Evolutionary conservation across 1,140 invertebrate species (phyloP).

Genomic region (Thalassaphorura encarpata): DNA sequence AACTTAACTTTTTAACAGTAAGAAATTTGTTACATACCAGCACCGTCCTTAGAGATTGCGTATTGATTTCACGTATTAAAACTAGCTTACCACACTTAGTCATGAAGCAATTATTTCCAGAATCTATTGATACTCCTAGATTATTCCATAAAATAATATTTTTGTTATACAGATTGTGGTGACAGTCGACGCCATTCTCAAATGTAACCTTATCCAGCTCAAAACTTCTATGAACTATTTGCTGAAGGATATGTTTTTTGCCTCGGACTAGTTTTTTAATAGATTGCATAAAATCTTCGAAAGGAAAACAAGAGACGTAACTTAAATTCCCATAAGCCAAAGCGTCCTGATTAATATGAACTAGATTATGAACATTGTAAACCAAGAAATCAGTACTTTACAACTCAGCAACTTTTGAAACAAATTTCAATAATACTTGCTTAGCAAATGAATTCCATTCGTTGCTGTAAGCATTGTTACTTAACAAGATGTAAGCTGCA

Average conservation of each 20-base stretch:
- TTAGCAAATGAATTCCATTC: slow-evolving; percentile 31
- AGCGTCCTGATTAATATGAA: slow-evolving; percentile 37
- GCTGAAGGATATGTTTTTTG: background rate
- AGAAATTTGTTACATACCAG: no score
- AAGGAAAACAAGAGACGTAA: slow-evolving; percentile 35
- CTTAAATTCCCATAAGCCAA: slow-evolving; percentile 35
- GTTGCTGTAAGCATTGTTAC: background rate
- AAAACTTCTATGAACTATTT: slow-evolving; percentile 6
- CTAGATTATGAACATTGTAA: slow-evolving; percentile 38
- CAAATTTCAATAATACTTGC: slow-evolving; percentile 35
- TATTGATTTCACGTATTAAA: no score
- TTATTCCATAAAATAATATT: no score
- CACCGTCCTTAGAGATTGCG: no score
- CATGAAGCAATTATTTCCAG: no score
- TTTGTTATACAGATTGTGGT: no score
- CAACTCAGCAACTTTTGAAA: slow-evolving; percentile 25
- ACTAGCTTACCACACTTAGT: no score
- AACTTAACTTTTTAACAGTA: no score
- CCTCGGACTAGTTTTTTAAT: slow-evolving; percentile 29
- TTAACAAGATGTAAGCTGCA: slow-evolving; percentile 32
- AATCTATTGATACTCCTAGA: no score
- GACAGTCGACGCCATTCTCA: no score
- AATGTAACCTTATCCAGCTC: no score
- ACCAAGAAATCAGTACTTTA: slow-evolving; percentile 35
- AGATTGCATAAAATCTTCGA: slow-evolving; percentile 37